Evolutionary conservation across 1,140 invertebrate genomes (phyloP), one percentile per base, ranked within the genome.

Genomic region (Diorhabda carinulata): DNA sequence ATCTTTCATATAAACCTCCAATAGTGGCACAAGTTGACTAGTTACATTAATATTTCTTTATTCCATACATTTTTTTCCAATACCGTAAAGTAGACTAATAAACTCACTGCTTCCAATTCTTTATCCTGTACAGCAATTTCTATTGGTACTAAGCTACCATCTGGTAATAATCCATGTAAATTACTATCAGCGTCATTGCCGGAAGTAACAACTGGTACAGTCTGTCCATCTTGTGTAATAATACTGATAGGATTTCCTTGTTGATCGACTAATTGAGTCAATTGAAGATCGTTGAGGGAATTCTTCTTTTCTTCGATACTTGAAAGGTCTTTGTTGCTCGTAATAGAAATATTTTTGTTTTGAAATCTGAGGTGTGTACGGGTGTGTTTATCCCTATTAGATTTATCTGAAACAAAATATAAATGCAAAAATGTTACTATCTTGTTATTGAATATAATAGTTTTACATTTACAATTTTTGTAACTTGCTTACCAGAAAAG

Each of bases 171-270:
- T 52, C 83, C 84, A 79, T 86, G 83, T 69, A 87, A 74, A n/a
- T 52, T 52, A 10, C 81, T 83, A 66, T 85, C 69, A 57, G 82
- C 76, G 60, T 83, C 82, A 3, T 81, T 75, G 2, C 81, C 82
- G 4, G 81, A 82, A 67, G 84, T 83, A 3, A 85, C 83, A 6
- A 87, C 83, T 58, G 83, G 82, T 3, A 87, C 84, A 47, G 84
- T 82, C 66, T 83, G 79, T 5, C 89, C 89, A 76, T 90, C 87
- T 74, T 87, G 84, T 72, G 89, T 86, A 0, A 88, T 89, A 70
- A 91, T 84, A 65, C 87, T 87, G 44, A 91, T 82, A 5, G 88
- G 85, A 79, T 90, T 90, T 8, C 89, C 89, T 64, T 88, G 84
- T 71, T 87, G 85, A 80, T 90, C 89, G 3, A 86, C 87, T 43